Evolutionary conservation across 2,113 vertebrate genomes (phyloP).

Genomic region (Nesoenas mayeri): DNA sequence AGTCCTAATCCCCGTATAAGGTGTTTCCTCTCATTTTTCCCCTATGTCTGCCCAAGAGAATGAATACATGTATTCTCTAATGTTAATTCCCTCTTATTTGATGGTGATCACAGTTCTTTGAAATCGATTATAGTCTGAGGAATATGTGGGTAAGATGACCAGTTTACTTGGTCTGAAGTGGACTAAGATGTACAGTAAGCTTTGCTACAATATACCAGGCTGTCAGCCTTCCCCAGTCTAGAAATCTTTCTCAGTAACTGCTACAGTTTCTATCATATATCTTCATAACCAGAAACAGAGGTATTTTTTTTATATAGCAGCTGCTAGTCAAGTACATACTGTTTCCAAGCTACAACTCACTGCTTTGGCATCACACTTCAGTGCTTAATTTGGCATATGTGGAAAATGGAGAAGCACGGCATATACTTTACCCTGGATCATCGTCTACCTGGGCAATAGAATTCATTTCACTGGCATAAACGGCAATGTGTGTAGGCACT

Average conservation of each 20-base stretch:
- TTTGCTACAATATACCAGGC: neutral
- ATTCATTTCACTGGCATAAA: neutral
- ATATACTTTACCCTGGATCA: neutral
- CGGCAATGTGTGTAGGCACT: neutral
- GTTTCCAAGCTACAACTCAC: neutral
- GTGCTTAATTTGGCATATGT: neutral
- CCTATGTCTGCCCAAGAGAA: neutral
- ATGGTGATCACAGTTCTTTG: neutral
- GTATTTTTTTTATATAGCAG: neutral
- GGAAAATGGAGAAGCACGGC: neutral
- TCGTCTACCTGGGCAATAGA: neutral
- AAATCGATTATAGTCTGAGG: neutral
- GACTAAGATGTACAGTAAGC: neutral
- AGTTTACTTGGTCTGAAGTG: neutral
- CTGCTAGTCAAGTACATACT: neutral
- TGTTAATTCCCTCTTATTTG: neutral
- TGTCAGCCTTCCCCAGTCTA: neutral
- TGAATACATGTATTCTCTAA: neutral
- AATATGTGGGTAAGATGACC: neutral
- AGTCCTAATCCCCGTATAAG: neutral
- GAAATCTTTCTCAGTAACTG: neutral
- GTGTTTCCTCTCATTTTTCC: neutral
- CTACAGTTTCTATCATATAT: neutral
- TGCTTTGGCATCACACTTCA: neutral
- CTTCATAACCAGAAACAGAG: neutral